phyloP scores from a whole-genome alignment of 2,888 invertebrate genomes.

The Harpalus rubripes region DNA sequence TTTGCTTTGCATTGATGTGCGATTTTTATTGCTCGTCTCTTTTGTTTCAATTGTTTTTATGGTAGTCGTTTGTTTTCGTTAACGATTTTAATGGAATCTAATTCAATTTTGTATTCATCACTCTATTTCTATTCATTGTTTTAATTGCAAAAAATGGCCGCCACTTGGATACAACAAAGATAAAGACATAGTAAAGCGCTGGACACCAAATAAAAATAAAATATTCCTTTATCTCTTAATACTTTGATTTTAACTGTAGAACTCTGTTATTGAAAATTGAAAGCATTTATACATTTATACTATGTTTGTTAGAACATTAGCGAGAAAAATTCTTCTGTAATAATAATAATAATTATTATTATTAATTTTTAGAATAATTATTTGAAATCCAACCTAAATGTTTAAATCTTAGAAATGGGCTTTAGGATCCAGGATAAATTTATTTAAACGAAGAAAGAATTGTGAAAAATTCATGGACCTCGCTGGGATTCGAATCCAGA shows the following conservation, averaged over 20 bases:
- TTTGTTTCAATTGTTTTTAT: conserved; percentile 46
- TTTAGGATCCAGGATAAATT: too few relatives aligned
- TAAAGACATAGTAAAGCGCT: background rate
- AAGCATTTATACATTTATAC: background rate
- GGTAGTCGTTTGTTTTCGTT: conserved; percentile 37
- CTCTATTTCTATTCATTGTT: conserved; percentile 42
- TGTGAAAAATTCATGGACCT: too few relatives aligned
- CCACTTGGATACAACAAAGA: background rate
- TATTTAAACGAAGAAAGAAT: too few relatives aligned
- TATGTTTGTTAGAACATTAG: background rate
- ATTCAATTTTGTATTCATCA: conserved; percentile 18
- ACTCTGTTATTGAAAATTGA: background rate
- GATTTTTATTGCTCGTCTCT: conserved; percentile 41
- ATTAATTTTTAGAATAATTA: too few relatives aligned
- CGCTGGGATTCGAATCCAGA: too few relatives aligned
- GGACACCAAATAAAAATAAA: background rate
- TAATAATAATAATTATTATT: too few relatives aligned
- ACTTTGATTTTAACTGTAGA: background rate
- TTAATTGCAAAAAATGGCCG: conserved; percentile 11
- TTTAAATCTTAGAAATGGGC: too few relatives aligned
- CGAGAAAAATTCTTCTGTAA: too few relatives aligned
- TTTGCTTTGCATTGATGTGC: conserved; percentile 44
- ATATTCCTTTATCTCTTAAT: background rate
- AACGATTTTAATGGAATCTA: conserved; percentile 40
- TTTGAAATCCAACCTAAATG: too few relatives aligned